Conservation (phyloP, 2,888 invertebrate species). For the Philopedon plagiatum region DNA sequence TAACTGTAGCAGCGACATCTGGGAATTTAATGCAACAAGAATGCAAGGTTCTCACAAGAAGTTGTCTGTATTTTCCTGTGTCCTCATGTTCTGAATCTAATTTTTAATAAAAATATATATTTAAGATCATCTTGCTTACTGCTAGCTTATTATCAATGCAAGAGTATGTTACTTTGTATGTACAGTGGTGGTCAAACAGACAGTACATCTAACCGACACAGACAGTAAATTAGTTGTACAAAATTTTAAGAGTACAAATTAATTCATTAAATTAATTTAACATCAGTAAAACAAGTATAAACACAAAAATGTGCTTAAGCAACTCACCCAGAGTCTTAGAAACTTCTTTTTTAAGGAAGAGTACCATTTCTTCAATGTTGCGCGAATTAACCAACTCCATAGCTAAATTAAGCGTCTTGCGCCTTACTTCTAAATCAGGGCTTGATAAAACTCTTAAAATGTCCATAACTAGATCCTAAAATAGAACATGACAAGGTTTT, state of each 20-base stretch:
- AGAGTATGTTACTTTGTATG: too few relatives aligned
- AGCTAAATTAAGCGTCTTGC: conserved; percentile 71
- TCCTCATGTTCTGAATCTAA: conserved; percentile 91
- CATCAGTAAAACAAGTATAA: too few relatives aligned
- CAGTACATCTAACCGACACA: too few relatives aligned
- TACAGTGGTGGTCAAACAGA: too few relatives aligned
- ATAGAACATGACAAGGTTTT: too few relatives aligned
- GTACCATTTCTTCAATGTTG: conserved; percentile 96
- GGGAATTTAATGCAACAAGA: conserved; percentile 95
- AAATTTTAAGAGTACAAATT: not conserved
- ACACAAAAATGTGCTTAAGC: too few relatives aligned
- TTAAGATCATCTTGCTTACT: too few relatives aligned
- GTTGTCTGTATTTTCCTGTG: conserved; percentile 94
- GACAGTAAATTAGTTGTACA: not conserved
- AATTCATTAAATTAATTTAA: too few relatives aligned
- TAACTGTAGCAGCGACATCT: conserved; percentile 93
- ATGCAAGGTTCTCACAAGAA: conserved; percentile 95
- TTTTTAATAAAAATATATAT: conserved; percentile 21
- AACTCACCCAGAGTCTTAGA: conserved; percentile 76
- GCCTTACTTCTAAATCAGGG: conserved; percentile 89
- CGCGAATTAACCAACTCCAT: conserved; percentile 92
- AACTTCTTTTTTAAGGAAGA: conserved; percentile 93
- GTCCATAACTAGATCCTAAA: conserved; percentile 94
- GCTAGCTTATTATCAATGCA: too few relatives aligned
- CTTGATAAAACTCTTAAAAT: conserved; percentile 92